Evolutionary conservation across 2,888 invertebrate genomes (phyloP).

Genomic region (Dicranocentrus wangi): DNA sequence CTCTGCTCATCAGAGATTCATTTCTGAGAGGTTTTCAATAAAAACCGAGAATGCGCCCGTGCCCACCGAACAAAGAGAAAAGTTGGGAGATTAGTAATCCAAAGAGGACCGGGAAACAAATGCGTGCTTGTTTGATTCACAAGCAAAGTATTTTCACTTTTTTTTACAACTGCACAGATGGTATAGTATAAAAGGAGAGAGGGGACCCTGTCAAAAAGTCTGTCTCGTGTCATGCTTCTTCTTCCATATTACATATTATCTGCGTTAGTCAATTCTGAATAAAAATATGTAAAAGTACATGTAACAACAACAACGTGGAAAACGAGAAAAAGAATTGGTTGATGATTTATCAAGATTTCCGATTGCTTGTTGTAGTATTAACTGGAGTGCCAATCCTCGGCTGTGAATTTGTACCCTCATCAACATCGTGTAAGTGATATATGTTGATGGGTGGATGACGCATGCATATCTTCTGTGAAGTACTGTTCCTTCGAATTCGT

Average conservation of each 20-base stretch:
- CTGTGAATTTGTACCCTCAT: neutral
- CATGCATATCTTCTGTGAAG: conserved; percentile 20
- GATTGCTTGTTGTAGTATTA: conserved; percentile 6
- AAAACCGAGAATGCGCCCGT: conserved; percentile 15
- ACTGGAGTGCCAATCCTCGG: neutral
- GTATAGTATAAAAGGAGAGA: too few species aligned
- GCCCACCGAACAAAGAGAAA: neutral
- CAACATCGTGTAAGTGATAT: neutral
- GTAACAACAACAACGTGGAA: neutral
- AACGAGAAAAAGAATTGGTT: conserved; percentile 1
- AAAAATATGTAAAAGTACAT: conserved; percentile 11
- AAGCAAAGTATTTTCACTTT: conserved; percentile 43
- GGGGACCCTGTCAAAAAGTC: conserved; percentile 56
- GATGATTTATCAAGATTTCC: conserved; percentile 28
- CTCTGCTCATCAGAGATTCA: conserved; percentile 21
- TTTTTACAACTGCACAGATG: conserved; percentile 56
- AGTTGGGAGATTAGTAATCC: neutral
- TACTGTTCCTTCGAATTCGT: conserved; percentile 2
- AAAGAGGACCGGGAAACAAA: conserved; percentile 6
- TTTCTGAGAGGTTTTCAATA: conserved; percentile 56
- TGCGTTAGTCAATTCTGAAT: conserved; percentile 10
- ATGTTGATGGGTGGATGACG: conserved; percentile 28
- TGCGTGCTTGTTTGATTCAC: conserved; percentile 56
- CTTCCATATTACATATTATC: neutral
- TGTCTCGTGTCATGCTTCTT: conserved; percentile 21